phyloP scores from a whole-genome alignment of 1,140 invertebrate species.

The Heterodera schachtii region DNA sequence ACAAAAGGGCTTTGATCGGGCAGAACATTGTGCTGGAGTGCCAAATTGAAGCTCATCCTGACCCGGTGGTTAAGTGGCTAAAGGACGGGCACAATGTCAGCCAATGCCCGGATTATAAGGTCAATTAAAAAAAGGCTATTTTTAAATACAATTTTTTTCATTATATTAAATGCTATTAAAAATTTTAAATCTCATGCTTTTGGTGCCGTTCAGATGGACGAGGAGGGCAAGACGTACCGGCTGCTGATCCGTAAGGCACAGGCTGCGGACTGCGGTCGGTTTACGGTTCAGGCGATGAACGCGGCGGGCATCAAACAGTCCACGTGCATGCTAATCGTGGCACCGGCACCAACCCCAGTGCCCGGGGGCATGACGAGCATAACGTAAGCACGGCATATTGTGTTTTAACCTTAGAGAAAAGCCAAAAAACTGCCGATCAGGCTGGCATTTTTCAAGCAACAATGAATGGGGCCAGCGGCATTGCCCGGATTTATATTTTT shows the following conservation, averaged over 20 bases:
- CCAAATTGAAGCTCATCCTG: conserved; percentile 61
- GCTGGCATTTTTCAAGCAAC: too few species aligned
- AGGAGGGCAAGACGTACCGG: conserved; percentile 53
- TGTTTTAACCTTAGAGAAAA: too few species aligned
- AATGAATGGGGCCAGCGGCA: too few species aligned
- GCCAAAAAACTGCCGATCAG: too few species aligned
- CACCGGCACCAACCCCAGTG: conserved; percentile 62
- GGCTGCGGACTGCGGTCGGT: conserved; percentile 59
- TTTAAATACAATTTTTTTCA: neutral
- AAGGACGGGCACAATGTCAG: conserved; percentile 63
- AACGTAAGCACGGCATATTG: conserved; percentile 27
- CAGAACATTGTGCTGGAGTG: conserved; percentile 62
- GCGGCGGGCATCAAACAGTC: conserved; percentile 63
- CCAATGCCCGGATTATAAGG: conserved; percentile 62
- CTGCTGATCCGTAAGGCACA: conserved; percentile 52
- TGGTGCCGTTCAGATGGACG: conserved; percentile 44
- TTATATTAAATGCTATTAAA: neutral
- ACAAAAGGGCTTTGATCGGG: conserved; percentile 61
- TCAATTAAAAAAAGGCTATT: conserved; percentile 10
- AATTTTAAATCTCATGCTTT: conserved; percentile 9
- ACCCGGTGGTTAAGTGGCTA: conserved; percentile 55
- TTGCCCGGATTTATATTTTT: too few species aligned
- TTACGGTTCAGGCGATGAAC: conserved; percentile 64
- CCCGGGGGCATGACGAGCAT: conserved; percentile 59
- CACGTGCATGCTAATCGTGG: conserved; percentile 64